Evolutionary conservation across 2,113 vertebrate species (phyloP).

Genomic region (Myodes glareolus): DNA sequence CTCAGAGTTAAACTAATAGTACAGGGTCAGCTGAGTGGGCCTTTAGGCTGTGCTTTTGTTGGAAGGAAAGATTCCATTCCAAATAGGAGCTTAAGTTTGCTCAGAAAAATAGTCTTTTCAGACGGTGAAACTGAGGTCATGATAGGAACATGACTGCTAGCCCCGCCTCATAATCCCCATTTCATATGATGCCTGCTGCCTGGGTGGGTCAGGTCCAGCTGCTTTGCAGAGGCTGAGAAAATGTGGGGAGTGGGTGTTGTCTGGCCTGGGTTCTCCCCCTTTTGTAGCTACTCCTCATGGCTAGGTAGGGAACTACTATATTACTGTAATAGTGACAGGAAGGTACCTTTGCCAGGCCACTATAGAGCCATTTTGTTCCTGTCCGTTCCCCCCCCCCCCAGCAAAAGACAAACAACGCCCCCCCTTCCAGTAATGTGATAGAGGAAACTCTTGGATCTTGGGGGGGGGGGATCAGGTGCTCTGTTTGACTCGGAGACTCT

Average conservation of each 20-base stretch:
- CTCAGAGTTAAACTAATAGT: not conserved
- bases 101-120: slow-evolving; percentile 1
- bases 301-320: not conserved
- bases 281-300: not conserved
- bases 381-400: not conserved
- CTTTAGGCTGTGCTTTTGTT: not conserved
- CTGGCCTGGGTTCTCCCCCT: not conserved
- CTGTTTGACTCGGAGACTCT: not conserved
- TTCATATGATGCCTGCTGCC: not conserved
- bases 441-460: not conserved
- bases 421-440: slow-evolving; percentile 20
- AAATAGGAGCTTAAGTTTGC: not conserved
- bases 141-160: not conserved
- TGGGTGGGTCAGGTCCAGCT: not conserved
- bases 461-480: not conserved
- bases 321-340: not conserved
- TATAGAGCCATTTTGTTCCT: not conserved
- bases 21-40: too few relatives aligned
- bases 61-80: not conserved
- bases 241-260: not conserved
- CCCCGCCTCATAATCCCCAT: not conserved
- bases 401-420: not conserved
- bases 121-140: not conserved
- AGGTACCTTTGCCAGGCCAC: not conserved
- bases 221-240: not conserved